Evolutionary conservation across 2,888 invertebrate genomes (phyloP), one percentile per base, ranked within the genome.

Genomic region (Epistrophella euchroma): DNA sequence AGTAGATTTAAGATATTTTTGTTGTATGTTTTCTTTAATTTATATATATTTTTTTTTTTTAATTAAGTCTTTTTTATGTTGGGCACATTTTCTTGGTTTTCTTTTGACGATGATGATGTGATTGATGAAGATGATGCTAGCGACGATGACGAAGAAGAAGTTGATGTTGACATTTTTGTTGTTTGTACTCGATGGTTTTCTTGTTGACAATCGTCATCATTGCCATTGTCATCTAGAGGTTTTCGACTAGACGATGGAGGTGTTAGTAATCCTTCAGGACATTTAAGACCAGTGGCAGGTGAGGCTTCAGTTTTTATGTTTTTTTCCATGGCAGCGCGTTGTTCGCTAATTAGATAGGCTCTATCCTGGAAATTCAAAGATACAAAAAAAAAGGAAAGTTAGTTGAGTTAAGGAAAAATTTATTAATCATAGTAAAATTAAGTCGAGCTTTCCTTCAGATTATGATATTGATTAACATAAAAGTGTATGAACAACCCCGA

Each of bases 191-290:
- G 73, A 62, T 77, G 70, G 19, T 52, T 37, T n/a, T 68, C 50
- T 52, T n/a, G 35, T 25, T 76, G 62, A 32, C 82, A 86, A 19
- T 78, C 55, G 19, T 80, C 80, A 15, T 83, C 79, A 68, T 84
- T 47, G 75, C 76, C 71, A 37, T 87, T 45, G 64, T 88, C 87
- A 45, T 80, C 88, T 50, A 91, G 84, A 9, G 92, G 90, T 88
- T 93, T 93, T 77, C 92, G 91, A 90, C 91, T 92, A 86, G 93
- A 92, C 73, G 92, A 91, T 55, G 93, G 93, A 19, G 93, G 93
- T 78, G 93, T 93, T 32, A 93, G 87, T 35, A 92, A 85, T 71
- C 92, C 92, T 71, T 91, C 92, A 1, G 92, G 91, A 70, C 90
- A 91, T 55, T 90, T 89, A 72, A 91, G 88, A 45, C 90, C 90